Evolutionary conservation across 2,797 vertebrate genomes (phyloP).

Genomic region (Platyrinchus mystaceus): DNA sequence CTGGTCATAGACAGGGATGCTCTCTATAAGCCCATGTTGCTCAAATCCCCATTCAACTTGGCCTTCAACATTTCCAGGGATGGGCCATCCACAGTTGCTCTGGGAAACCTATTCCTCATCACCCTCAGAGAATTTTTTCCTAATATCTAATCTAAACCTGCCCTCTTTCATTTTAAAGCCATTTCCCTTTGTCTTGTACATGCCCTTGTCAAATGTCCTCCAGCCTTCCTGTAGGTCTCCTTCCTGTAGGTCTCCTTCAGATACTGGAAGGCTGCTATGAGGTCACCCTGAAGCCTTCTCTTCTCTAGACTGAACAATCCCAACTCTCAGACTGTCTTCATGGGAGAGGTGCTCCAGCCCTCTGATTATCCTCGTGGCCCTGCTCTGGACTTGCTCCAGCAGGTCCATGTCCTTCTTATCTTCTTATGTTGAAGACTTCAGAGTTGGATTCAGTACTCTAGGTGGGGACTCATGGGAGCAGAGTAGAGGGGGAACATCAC

Average conservation of each 20-base stretch:
- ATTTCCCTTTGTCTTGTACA: neutral
- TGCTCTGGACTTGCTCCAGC: neutral
- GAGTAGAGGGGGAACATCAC: neutral
- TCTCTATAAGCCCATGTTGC: neutral
- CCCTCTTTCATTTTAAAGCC: neutral
- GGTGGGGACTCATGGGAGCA: neutral
- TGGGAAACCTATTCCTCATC: neutral
- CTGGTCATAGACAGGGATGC: neutral
- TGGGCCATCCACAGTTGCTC: neutral
- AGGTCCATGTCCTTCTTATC: neutral
- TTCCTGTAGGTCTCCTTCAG: neutral
- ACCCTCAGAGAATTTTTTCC: neutral
- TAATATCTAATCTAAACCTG: neutral
- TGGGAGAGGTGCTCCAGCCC: neutral
- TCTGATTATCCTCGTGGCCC: neutral
- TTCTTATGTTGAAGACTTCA: neutral
- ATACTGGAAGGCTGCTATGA: neutral
- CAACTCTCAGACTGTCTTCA: neutral
- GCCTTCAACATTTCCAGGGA: neutral
- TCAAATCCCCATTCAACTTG: neutral
- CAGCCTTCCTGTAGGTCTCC: neutral
- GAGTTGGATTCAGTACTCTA: neutral
- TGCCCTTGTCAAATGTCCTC: neutral
- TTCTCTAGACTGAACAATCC: neutral
- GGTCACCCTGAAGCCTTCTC: neutral